A percentile compares a stretch with the other conserved stretches of the same genome.
Conservation (phyloP, 2,797 vertebrate genomes). For the Lacerta viridis region DNA sequence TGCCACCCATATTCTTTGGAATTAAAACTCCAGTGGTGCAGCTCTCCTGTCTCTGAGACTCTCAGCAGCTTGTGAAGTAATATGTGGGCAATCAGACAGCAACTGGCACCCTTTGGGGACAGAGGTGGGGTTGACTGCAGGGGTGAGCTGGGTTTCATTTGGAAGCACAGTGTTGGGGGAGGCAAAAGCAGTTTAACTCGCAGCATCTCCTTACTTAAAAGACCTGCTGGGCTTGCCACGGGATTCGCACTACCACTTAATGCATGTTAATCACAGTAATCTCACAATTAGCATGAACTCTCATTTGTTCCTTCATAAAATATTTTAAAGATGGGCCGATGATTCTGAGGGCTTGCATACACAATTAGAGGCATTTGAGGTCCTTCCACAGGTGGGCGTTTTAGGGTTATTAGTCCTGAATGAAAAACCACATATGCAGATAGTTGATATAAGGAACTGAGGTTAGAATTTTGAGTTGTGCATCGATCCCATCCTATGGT, state of each 20-base stretch:
- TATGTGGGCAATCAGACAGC: neutral
- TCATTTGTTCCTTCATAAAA: neutral
- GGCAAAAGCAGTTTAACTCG: neutral
- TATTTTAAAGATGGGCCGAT: neutral
- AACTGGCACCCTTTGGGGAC: neutral
- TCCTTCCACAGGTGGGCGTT: neutral
- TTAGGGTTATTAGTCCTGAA: neutral
- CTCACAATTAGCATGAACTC: neutral
- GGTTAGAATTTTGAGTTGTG: too few species aligned
- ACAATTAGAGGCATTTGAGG: neutral
- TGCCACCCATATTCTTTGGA: neutral
- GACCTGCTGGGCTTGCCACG: neutral
- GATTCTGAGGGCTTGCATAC: neutral
- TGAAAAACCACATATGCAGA: neutral
- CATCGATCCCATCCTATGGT: neutral
- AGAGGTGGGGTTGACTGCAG: neutral
- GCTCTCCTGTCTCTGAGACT: neutral
- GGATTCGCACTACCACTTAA: neutral
- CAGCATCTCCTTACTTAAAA: neutral
- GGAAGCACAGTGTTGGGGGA: neutral
- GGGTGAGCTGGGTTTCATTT: neutral
- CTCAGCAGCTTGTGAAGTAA: neutral
- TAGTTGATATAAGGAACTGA: neutral
- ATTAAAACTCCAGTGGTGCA: neutral
- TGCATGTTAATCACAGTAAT: neutral